Percentiles rank a stretch among this genome's conserved stretches.
phyloP scores from a whole-genome alignment of 2,888 invertebrate species.

The Drosophila pegasa region DNA sequence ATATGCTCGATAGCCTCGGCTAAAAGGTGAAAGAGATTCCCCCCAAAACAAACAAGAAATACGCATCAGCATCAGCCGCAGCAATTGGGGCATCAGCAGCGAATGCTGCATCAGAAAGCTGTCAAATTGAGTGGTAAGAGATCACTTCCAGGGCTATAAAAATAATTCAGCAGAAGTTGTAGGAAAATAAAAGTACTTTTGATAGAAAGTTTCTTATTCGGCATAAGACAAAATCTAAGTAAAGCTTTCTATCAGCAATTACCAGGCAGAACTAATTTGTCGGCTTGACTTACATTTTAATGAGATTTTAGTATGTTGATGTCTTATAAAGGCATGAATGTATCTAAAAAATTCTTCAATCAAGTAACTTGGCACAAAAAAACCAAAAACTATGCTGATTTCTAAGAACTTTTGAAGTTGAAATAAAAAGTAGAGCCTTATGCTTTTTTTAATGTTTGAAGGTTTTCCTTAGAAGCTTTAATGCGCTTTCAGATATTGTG shows the following conservation, averaged over 20 bases:
- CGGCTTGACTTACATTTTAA: no score
- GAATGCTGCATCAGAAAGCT: constrained; percentile 3
- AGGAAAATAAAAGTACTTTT: background rate
- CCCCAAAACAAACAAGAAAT: constrained; percentile 8
- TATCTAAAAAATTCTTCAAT: no score
- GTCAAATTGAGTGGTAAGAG: background rate
- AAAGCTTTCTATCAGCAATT: background rate
- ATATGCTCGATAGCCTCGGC: constrained; percentile 55
- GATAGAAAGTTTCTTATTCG: background rate
- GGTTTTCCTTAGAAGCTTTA: background rate
- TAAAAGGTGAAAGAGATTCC: constrained; percentile 35
- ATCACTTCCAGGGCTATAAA: background rate
- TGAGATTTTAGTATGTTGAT: no score
- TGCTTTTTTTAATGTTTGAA: background rate
- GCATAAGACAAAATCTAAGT: background rate
- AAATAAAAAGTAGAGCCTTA: background rate
- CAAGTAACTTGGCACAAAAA: no score
- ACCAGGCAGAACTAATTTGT: no score
- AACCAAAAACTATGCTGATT: no score
- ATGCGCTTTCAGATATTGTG: background rate
- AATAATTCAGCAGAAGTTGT: background rate
- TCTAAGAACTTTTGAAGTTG: background rate
- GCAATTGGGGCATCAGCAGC: constrained; percentile 1
- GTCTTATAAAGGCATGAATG: no score
- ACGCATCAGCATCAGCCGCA: constrained; percentile 7